Evolutionary conservation across 2,888 invertebrate species (phyloP).

Genomic region (Drosophila glabriapex): DNA sequence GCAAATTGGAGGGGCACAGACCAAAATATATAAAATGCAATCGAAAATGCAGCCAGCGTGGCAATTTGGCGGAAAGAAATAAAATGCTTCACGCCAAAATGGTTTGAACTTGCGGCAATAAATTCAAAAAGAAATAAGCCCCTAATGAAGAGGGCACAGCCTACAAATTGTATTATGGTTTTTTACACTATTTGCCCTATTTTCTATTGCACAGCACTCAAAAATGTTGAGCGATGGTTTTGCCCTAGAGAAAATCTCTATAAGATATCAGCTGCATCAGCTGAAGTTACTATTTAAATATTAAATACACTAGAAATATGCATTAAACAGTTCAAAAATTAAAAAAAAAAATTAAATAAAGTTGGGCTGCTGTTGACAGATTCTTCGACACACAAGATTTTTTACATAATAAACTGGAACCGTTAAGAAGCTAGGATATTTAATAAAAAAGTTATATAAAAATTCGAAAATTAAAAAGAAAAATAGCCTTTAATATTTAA

Average conservation of each 20-base stretch:
- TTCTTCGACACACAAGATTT: no score
- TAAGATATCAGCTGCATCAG: not conserved
- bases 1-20: conserved; percentile 37
- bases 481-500: no score
- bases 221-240: conserved; percentile 35
- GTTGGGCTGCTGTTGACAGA: not conserved
- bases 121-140: conserved; percentile 59
- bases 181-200: not conserved
- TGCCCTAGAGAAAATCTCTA: not conserved
- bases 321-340: not conserved
- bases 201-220: conserved; percentile 18
- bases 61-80: conserved; percentile 34
- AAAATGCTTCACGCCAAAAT: conserved; percentile 53
- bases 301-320: not conserved
- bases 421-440: not conserved
- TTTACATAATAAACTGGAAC: not conserved
- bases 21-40: conserved; percentile 59
- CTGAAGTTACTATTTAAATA: not conserved
- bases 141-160: conserved; percentile 66
- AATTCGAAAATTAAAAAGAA: not conserved
- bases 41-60: conserved; percentile 74
- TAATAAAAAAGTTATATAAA: not conserved
- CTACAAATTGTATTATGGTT: conserved; percentile 67
- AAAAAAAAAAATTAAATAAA: not conserved
- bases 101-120: conserved; percentile 76